phyloP scores from a whole-genome alignment of 2,888 invertebrate species.

The Drosophila sordidapex region DNA sequence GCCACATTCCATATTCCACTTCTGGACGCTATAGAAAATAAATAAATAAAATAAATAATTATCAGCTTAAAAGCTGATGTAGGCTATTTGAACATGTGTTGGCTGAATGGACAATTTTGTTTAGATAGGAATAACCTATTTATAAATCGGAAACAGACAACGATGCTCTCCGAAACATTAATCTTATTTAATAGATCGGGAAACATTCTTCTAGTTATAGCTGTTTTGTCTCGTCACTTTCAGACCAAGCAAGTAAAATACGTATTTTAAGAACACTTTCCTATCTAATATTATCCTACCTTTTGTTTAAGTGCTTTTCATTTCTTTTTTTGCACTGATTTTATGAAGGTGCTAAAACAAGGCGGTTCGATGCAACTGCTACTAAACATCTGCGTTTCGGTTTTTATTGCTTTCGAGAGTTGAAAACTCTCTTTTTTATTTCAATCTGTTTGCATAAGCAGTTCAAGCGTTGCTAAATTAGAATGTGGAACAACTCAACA shows the following conservation, averaged over 20 bases:
- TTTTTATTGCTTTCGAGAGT: constrained; percentile 73
- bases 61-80: neutral
- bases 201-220: neutral
- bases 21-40: neutral
- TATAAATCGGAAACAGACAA: neutral
- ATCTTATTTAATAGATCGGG: neutral
- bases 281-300: neutral
- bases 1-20: neutral
- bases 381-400: constrained; percentile 58
- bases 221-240: neutral
- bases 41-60: neutral
- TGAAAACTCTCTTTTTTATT: constrained; percentile 76
- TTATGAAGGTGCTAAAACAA: constrained; percentile 3
- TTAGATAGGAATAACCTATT: neutral
- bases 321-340: neutral
- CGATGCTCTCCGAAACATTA: neutral
- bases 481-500: constrained; percentile 65
- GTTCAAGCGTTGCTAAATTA: constrained; percentile 79
- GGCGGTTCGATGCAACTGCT: constrained; percentile 25
- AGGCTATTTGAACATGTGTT: neutral
- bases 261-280: neutral
- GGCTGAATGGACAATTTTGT: neutral
- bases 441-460: constrained; percentile 83
- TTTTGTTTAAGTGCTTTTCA: neutral
- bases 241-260: neutral